Base-by-base conservation (phyloP, 2,888 invertebrate genomes). In the Baccha elongata region DNA sequence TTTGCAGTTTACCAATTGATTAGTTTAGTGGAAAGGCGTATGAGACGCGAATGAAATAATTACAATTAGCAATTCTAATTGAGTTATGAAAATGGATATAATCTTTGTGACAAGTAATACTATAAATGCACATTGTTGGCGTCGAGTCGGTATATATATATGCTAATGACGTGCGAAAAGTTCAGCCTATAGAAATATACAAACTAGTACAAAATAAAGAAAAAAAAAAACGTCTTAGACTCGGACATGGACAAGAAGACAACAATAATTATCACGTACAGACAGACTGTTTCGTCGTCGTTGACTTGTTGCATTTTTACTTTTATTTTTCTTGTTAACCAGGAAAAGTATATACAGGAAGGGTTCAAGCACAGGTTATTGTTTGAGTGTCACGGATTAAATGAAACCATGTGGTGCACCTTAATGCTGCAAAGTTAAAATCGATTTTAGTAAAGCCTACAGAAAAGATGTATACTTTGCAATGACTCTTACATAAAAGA, bases 11-110 rank as follows among this genome's bases (percentile, higher is more conserved):
- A 32, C 42, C 8, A 64, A 40, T 17, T 40, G 29, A 60, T 23
- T 46, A 1, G 21, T 7, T 55, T 37, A 8, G 37, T 7, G 7
- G 53, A 21, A 32, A 55, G 37, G 13, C 15, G 23, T 19, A 29
- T 53, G 58, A 13, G 40, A 68, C 62, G 62, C 67, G 46, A 32
- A 40, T 53, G 48, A 62, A 71, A 52, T 58, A 65, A 52, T 60
- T 35, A 10, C 15, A 73, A 74, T 74, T 80, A 74, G 64, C 80
- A 80, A 74, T 80, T 74, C 80, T 48, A 68, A 80, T 80, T 69
- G 55, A 64, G 55, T 64, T 74, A 69, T 74, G 37, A 64, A 74
- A 69, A 64, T 69, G 50, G 35, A 35, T 64, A 68, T 26, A 64
- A 64, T 50, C 80, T 55, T 35, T 40, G 60, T 64, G 74, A 74